phyloP scores from a whole-genome alignment of 2,888 invertebrate genomes.

The Ectemnius cavifrons region DNA sequence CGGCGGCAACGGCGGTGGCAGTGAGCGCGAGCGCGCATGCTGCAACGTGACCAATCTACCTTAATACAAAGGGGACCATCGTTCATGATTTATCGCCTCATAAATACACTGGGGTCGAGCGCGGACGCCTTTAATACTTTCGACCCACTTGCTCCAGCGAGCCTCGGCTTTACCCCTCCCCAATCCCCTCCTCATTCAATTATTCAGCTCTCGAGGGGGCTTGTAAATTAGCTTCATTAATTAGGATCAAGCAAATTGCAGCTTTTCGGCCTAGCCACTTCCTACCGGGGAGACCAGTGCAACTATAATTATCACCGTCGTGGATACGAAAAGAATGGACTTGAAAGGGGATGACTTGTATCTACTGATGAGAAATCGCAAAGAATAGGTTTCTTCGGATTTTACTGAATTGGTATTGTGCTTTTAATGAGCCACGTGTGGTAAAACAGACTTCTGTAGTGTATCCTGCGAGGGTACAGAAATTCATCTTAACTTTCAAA shows the following conservation, averaged over 20 bases:
- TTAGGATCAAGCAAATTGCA: too few relatives aligned
- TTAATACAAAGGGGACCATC: slow-evolving; percentile 68
- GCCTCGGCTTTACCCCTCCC: not conserved
- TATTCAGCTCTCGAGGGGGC: not conserved
- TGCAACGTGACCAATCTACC: slow-evolving; percentile 74
- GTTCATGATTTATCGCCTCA: slow-evolving; percentile 72
- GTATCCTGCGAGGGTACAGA: too few relatives aligned
- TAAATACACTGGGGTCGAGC: slow-evolving; percentile 62
- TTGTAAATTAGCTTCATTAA: slow-evolving; percentile 1
- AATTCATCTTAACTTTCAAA: not conserved
- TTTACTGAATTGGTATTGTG: slow-evolving; percentile 3
- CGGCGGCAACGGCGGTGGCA: too few relatives aligned
- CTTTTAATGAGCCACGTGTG: not conserved
- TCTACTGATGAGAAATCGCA: too few relatives aligned
- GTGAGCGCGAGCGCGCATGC: slow-evolving; percentile 58
- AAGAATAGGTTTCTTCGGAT: too few relatives aligned
- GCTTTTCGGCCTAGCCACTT: too few relatives aligned
- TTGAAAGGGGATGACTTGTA: too few relatives aligned
- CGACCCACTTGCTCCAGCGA: not conserved
- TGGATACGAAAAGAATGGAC: too few relatives aligned
- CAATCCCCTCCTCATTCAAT: not conserved
- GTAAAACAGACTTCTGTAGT: too few relatives aligned
- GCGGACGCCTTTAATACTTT: slow-evolving; percentile 6
- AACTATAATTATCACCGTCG: too few relatives aligned
- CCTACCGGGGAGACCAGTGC: too few relatives aligned